A percentile compares a stretch with the other conserved stretches of the same genome.
Evolutionary conservation across 1,140 invertebrate genomes (phyloP).

Genomic region (honey bee (Apis mellifera)): DNA sequence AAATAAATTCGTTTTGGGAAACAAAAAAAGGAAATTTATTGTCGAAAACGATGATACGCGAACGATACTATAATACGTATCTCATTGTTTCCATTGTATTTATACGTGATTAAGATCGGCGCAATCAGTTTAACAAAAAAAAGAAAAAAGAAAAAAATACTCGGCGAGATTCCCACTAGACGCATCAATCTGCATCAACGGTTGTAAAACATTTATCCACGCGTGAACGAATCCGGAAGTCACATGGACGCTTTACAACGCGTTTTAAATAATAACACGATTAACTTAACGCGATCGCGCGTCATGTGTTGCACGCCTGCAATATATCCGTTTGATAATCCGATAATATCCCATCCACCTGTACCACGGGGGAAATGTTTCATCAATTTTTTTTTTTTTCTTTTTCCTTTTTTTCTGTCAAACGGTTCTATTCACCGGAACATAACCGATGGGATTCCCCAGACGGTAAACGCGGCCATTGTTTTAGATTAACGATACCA

Average conservation of each 20-base stretch:
- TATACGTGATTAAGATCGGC: not conserved
- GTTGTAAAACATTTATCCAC: not conserved
- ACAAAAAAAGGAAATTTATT: too few relatives aligned
- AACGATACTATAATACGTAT: too few relatives aligned
- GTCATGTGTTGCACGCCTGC: constrained; percentile 38
- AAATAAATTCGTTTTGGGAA: too few relatives aligned
- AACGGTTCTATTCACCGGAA: constrained; percentile 47
- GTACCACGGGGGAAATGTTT: constrained; percentile 49
- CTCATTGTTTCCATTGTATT: too few relatives aligned
- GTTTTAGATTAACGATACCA: constrained; percentile 58
- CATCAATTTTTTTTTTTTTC: constrained; percentile 33
- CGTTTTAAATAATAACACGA: constrained; percentile 54
- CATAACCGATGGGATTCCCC: constrained; percentile 37
- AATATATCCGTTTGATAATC: constrained; percentile 54
- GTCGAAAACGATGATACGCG: too few relatives aligned
- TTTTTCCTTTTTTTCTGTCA: constrained; percentile 14
- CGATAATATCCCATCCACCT: constrained; percentile 57
- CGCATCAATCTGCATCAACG: not conserved
- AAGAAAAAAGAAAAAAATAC: not conserved
- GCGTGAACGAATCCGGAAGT: not conserved
- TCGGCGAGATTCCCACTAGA: not conserved
- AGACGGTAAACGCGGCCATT: constrained; percentile 35
- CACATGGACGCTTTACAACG: not conserved
- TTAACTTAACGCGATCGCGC: constrained; percentile 55
- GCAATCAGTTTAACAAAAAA: not conserved